Percentiles rank a stretch among this genome's conserved stretches.
phyloP scores from a whole-genome alignment of 1,140 invertebrate genomes.

The Helicoverpa zea region DNA sequence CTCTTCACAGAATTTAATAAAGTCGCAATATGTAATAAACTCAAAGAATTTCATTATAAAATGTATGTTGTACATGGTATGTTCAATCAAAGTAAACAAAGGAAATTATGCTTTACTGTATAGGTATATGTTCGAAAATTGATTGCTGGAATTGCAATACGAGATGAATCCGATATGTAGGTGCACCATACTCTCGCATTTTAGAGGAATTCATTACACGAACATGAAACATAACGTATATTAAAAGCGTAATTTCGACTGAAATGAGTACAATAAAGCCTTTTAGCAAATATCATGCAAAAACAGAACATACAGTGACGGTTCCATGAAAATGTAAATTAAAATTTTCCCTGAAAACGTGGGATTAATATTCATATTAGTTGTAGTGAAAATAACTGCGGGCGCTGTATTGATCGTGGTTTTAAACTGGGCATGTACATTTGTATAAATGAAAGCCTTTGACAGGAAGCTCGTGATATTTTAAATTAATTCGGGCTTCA shows the following conservation, averaged over 20 bases:
- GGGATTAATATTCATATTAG: conserved; percentile 35
- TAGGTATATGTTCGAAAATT: neutral
- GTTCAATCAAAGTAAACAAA: conserved; percentile 2
- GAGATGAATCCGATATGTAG: conserved; percentile 3
- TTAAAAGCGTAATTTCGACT: conserved; percentile 2
- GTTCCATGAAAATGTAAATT: conserved; percentile 26
- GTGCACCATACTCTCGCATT: neutral
- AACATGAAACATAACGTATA: neutral
- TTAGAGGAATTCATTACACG: neutral
- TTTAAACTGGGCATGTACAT: conserved; percentile 6
- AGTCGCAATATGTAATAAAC: conserved; percentile 11
- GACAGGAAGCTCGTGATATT: conserved; percentile 9
- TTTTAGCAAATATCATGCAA: neutral
- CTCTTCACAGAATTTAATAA: conserved; percentile 25
- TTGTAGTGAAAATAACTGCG: conserved; percentile 32
- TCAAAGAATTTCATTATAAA: conserved; percentile 36
- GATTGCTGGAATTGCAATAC: neutral
- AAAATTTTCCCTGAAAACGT: conserved; percentile 29
- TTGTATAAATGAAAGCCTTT: neutral
- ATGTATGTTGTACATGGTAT: neutral
- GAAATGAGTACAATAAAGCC: conserved; percentile 18
- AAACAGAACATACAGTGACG: conserved; percentile 10
- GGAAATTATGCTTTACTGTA: neutral
- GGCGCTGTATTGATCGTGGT: conserved; percentile 18
- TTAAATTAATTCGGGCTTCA: conserved; percentile 6